Evolutionary conservation across 2,113 vertebrate genomes (phyloP).

Genomic region (Psilopsiagon aurifrons): DNA sequence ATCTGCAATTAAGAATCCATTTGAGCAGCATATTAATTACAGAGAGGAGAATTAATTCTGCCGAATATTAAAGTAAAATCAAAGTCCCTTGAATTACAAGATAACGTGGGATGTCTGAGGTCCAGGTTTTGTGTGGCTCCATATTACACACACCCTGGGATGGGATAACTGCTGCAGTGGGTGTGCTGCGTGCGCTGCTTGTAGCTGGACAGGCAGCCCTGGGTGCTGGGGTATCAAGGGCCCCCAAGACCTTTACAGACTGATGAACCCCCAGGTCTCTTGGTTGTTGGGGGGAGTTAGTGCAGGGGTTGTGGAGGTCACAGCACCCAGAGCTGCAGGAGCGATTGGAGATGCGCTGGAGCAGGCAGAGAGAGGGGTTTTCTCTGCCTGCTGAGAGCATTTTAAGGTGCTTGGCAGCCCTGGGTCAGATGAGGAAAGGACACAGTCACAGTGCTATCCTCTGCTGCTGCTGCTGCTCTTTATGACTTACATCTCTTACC

Average conservation of each 20-base stretch:
- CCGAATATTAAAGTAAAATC: not conserved
- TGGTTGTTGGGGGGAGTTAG: not conserved
- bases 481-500: not conserved
- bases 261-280: not conserved
- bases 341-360: not conserved
- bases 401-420: not conserved
- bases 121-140: not conserved
- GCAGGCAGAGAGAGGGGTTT: not conserved
- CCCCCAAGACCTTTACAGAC: not conserved
- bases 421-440: fast-evolving
- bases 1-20: constrained; percentile 53
- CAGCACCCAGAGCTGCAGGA: not conserved
- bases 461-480: not conserved
- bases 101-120: not conserved
- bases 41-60: not conserved
- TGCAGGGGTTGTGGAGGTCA: not conserved
- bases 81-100: not conserved
- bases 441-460: not conserved
- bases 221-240: not conserved
- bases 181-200: not conserved
- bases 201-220: not conserved
- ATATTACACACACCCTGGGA: too few relatives aligned
- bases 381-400: not conserved
- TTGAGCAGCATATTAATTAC: constrained; percentile 41
- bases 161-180: not conserved